Percentiles rank a stretch among this genome's conserved stretches.
These are phyloP conservation scores for Cyanoliseus patagonus DNA, from an alignment of 2,113 vertebrate species.

Conservation along the genomic window DNA sequence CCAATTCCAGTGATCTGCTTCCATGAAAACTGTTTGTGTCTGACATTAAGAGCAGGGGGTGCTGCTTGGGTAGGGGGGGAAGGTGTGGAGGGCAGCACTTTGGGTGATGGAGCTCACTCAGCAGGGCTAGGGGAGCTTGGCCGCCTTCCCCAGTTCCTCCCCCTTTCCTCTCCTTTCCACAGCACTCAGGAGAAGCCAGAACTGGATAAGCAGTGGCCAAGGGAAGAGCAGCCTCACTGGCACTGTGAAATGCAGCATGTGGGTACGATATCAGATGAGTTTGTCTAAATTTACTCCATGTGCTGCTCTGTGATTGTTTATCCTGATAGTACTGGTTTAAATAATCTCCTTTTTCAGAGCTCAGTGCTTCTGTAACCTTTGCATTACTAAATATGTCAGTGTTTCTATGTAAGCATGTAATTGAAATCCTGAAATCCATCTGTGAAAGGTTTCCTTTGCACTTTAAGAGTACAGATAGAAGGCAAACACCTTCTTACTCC, in stretches of 20 bases:
- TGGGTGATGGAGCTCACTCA: neutral
- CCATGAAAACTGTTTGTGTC: accelerated
- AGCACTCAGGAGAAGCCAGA: neutral
- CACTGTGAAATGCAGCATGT: accelerated
- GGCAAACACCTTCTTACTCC: neutral
- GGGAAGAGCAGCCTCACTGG: neutral
- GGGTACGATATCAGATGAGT: accelerated
- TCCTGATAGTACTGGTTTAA: neutral
- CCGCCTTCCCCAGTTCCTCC: neutral
- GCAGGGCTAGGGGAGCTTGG: neutral
- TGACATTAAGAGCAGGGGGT: accelerated
- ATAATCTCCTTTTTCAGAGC: neutral
- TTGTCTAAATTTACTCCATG: neutral
- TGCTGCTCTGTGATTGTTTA: neutral
- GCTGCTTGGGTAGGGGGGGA: neutral
- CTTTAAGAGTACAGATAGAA: neutral
- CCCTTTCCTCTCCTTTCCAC: accelerated
- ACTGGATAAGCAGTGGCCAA: neutral
- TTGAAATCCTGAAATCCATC: neutral
- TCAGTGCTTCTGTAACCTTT: neutral
- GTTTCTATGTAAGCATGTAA: neutral
- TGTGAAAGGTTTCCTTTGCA: neutral
- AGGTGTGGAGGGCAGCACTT: accelerated
- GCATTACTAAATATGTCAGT: too few species aligned
- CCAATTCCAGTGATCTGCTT: accelerated